Evolutionary conservation across 2,113 vertebrate genomes (phyloP).

Genomic region (Xenopus laevis): DNA sequence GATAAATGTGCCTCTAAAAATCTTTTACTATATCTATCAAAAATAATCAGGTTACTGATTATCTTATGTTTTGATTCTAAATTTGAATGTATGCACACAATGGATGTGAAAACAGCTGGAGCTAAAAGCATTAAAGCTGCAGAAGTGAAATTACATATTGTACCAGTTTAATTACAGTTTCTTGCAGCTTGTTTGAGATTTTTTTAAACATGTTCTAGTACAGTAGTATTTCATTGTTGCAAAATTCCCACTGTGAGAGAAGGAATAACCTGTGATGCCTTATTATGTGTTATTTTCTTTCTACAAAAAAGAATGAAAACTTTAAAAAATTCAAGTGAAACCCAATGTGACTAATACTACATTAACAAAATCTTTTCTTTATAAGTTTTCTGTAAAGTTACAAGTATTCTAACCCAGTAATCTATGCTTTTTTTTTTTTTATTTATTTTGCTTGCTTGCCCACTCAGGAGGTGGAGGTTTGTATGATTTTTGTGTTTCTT

Average conservation of each 20-base stretch:
- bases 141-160: constrained; percentile 34
- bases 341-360: constrained; percentile 22
- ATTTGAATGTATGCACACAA: constrained; percentile 9
- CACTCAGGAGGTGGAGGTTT: constrained; percentile 81
- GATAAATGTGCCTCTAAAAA: too few relatives aligned
- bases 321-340: background rate
- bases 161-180: constrained; percentile 14
- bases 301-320: background rate
- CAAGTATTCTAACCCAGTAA: constrained; percentile 49
- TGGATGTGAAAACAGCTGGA: constrained; percentile 16
- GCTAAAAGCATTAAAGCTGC: constrained; percentile 4
- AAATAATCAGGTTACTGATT: too few relatives aligned
- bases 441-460: constrained; percentile 67
- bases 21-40: too few relatives aligned
- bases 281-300: constrained; percentile 35
- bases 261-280: constrained; percentile 30
- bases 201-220: background rate
- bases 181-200: constrained; percentile 32
- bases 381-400: constrained; percentile 8
- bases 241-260: constrained; percentile 18
- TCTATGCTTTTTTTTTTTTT: constrained; percentile 58
- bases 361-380: constrained; percentile 29
- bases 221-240: constrained; percentile 23
- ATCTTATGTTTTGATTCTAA: too few relatives aligned
- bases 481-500: constrained; percentile 62